Evolutionary conservation across 2,797 vertebrate species (phyloP).

Genomic region (Pangasius krempfi): DNA sequence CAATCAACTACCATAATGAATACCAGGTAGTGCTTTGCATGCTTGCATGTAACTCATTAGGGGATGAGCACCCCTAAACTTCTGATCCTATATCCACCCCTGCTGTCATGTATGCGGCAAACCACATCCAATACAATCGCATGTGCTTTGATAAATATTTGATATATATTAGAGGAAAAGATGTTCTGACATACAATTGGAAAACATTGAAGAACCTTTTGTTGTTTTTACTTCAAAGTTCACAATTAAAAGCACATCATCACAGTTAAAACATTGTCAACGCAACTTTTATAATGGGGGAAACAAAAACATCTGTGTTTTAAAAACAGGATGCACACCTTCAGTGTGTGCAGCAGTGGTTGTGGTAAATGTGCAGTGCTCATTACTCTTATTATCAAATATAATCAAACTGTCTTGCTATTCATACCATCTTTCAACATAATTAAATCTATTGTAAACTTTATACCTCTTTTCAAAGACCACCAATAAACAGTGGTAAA

Average conservation of each 20-base stretch:
- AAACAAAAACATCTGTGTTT: constrained; percentile 15
- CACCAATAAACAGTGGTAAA: constrained; percentile 62
- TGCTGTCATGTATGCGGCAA: background rate
- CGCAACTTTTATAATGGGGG: constrained; percentile 36
- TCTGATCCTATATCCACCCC: background rate
- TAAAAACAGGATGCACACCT: constrained; percentile 25
- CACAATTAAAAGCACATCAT: constrained; percentile 53
- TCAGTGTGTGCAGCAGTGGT: constrained; percentile 38
- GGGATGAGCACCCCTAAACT: background rate
- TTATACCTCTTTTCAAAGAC: constrained; percentile 45
- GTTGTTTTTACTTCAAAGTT: constrained; percentile 51
- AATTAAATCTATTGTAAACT: constrained; percentile 55
- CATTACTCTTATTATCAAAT: constrained; percentile 15
- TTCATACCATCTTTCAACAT: constrained; percentile 5
- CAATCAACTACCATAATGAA: too few relatives aligned
- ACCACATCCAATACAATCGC: background rate
- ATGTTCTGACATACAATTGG: background rate
- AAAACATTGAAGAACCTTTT: constrained; percentile 24
- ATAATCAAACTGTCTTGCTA: constrained; percentile 7
- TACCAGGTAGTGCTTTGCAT: background rate
- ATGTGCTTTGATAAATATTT: background rate
- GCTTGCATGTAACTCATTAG: background rate
- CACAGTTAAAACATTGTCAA: constrained; percentile 50
- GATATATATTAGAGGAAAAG: constrained; percentile 12
- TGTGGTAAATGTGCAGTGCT: constrained; percentile 39